A percentile compares a stretch with the other conserved stretches of the same genome.
phyloP scores from a whole-genome alignment of 1,140 invertebrate genomes.

The Lamellibrachia luymesi region DNA sequence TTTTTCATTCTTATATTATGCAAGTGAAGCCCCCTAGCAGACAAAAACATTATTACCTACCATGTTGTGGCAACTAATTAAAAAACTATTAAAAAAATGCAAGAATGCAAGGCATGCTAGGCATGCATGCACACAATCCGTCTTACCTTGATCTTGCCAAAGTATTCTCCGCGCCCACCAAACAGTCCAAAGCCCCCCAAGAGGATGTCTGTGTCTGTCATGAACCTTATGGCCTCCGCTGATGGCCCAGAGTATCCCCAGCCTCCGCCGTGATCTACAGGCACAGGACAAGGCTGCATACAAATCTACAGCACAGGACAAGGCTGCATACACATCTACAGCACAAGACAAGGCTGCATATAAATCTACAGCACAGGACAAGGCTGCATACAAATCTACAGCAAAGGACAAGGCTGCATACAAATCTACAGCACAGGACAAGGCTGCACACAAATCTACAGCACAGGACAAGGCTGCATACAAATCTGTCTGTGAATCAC shows the following conservation, averaged over 20 bases:
- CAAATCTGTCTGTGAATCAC: too few relatives aligned
- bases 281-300: background rate
- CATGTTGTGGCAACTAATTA: background rate
- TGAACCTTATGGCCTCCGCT: constrained; percentile 74
- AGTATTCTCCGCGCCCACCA: constrained; percentile 94
- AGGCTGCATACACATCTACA: background rate
- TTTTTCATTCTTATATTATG: too few relatives aligned
- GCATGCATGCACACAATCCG: background rate
- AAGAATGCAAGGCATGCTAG: background rate
- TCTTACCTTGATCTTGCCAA: constrained; percentile 83
- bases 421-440: too few relatives aligned
- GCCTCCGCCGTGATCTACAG: constrained; percentile 83
- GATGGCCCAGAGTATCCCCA: constrained; percentile 97
- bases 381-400: too few relatives aligned
- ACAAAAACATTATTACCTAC: too few relatives aligned
- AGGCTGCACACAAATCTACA: too few relatives aligned
- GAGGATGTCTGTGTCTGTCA: constrained; percentile 85
- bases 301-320: background rate
- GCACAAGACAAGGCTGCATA: too few relatives aligned
- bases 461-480: too few relatives aligned
- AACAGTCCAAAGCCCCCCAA: constrained; percentile 92
- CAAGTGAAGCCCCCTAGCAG: too few relatives aligned
- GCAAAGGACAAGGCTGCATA: too few relatives aligned
- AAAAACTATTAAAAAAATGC: background rate
- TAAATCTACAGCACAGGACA: too few relatives aligned